Evolutionary conservation across 2,113 vertebrate genomes (phyloP), one percentile per base, ranked within the genome.

Genomic region (Gambusia holbrooki): DNA sequence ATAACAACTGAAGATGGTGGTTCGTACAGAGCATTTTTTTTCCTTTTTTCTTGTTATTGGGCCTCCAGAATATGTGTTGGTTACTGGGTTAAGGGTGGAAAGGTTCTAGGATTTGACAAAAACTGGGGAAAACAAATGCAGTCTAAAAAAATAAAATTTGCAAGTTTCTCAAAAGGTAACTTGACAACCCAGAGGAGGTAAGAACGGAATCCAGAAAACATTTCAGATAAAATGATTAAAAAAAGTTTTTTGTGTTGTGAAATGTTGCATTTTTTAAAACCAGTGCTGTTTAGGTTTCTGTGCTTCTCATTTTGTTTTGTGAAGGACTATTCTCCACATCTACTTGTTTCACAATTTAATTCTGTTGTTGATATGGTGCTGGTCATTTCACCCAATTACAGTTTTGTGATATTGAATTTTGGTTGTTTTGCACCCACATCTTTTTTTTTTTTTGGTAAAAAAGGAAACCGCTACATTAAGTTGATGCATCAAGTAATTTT

Each of bases 1-100:
- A 29, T 74, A 79, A 70, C 1, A 30, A 33, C 32, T 64, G 67
- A 33, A 40, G 78, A 61, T 45, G n/a, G 67, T 84, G 33, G 65
- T 69, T 70, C 15, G 37, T 62, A n/a, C 35, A 48, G 30, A 3
- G 40, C 14, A 10, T 15, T 42, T 42, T 15, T 42, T 42, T 42
- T 8, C 2, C 14, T 42, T 42, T 42, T 42, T 4, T 66, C 22
- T 45, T 51, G 27, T 77, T 67, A n/a, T 35, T 65, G 25, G 35
- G 10, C 35, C 11, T 11, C 35, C 35, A 84, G 25, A 65, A 19
- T 61, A 62, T 68, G 32, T 8, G 28, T 28, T n/a, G 32, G 58
- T 69, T 58, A 19, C 62, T 58, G 17, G 37, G 22, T 68, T 22
- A 51, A 30, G 1, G 25, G 33, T 12, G 12, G n/a, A 33, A 15